These are phyloP conservation scores for Nicator chloris DNA, from an alignment of 2,113 vertebrate genomes.

Conservation along the genomic window DNA sequence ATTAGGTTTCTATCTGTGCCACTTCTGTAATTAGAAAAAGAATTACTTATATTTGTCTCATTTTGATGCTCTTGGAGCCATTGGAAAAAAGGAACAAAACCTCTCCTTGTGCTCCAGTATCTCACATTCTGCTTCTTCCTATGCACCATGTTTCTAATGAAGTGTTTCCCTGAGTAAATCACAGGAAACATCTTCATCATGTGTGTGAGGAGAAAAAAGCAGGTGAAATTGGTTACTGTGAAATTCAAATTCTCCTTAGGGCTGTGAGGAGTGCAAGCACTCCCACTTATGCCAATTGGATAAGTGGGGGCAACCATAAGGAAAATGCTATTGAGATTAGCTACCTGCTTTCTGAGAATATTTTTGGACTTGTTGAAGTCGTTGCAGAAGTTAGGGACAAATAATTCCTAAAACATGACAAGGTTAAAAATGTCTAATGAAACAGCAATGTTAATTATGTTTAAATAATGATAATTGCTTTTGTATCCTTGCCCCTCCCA, in stretches of 20 bases:
- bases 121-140: not conserved
- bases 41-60: not conserved
- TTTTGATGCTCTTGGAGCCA: not conserved
- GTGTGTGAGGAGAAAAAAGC: not conserved
- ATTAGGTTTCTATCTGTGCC: not conserved
- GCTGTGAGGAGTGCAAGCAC: not conserved
- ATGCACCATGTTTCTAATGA: not conserved
- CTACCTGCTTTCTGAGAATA: not conserved
- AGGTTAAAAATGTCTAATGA: not conserved
- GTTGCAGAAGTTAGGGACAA: not conserved
- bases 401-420: not conserved
- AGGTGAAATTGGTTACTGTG: not conserved
- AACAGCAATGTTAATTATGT: not conserved
- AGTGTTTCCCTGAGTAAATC: not conserved
- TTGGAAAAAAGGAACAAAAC: not conserved
- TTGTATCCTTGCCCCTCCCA: rapidly evolving
- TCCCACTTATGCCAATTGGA: not conserved
- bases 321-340: not conserved
- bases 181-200: not conserved
- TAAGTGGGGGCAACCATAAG: not conserved
- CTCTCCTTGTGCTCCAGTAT: not conserved
- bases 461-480: not conserved
- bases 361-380: not conserved
- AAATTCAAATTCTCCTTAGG: not conserved
- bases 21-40: not conserved